Evolutionary conservation across 2,888 invertebrate genomes (phyloP).

Genomic region (Drosophila picticornis): DNA sequence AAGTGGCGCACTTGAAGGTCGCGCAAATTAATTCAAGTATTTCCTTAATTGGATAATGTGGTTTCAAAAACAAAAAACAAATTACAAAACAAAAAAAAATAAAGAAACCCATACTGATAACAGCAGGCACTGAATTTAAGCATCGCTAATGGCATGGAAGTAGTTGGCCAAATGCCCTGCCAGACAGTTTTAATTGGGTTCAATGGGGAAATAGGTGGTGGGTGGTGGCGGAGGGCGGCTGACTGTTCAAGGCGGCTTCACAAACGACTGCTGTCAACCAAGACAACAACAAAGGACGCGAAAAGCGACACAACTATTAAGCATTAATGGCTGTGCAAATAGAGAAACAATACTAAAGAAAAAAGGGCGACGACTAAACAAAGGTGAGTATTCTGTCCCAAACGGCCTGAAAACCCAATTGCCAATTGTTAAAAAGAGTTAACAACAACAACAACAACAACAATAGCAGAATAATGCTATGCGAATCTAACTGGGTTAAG

Average conservation of each 20-base stretch:
- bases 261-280: slow-evolving; percentile 65
- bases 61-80: not conserved
- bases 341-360: slow-evolving; percentile 34
- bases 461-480: slow-evolving; percentile 20
- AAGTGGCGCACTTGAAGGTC: slow-evolving; percentile 23
- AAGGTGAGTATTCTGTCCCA: slow-evolving; percentile 46
- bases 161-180: slow-evolving; percentile 32
- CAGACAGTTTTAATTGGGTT: slow-evolving; percentile 62
- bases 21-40: slow-evolving; percentile 38
- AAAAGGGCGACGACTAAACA: slow-evolving; percentile 58
- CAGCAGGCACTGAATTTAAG: slow-evolving; percentile 41
- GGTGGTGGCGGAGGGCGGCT: not conserved
- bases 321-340: slow-evolving; percentile 73
- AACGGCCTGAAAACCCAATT: slow-evolving; percentile 55
- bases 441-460: slow-evolving; percentile 20
- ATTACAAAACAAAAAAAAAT: too few relatives aligned
- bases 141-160: slow-evolving; percentile 39
- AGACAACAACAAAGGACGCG: slow-evolving; percentile 35
- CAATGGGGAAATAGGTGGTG: not conserved
- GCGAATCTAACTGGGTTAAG: slow-evolving; percentile 66
- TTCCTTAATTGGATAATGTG: slow-evolving; percentile 53
- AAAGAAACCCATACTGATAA: slow-evolving; percentile 41
- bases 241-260: slow-evolving; percentile 37
- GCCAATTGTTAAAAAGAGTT: slow-evolving; percentile 61
- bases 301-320: slow-evolving; percentile 62